A percentile compares a stretch with the other conserved stretches of the same genome.
These are phyloP conservation scores for Diploptera punctata DNA, from an alignment of 2,888 invertebrate species.

Conservation along the genomic window DNA sequence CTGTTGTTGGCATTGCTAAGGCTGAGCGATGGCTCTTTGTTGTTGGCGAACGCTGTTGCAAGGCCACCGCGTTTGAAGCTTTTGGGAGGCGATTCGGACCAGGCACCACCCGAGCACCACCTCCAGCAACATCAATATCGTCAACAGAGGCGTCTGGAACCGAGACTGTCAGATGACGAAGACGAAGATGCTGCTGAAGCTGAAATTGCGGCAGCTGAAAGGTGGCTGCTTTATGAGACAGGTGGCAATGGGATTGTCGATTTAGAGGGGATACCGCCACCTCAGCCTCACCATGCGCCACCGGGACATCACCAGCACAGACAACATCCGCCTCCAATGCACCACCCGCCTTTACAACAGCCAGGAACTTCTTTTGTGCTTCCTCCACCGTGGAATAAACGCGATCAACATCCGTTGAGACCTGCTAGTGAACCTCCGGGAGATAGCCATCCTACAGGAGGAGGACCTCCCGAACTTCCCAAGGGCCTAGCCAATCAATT, in stretches of 20 bases:
- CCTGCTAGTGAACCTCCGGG: not conserved
- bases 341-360: conserved; percentile 8
- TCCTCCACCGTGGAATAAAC: conserved; percentile 38
- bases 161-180: conserved; percentile 30
- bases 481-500: conserved; percentile 73
- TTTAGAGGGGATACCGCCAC: conserved; percentile 37
- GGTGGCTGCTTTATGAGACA: conserved; percentile 37
- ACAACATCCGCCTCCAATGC: conserved; percentile 19
- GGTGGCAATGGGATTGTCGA: conserved; percentile 35
- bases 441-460: conserved; percentile 48
- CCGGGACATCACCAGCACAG: conserved; percentile 11
- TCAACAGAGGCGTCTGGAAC: conserved; percentile 42
- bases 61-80: conserved; percentile 51
- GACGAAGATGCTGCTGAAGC: conserved; percentile 36
- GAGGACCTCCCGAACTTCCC: conserved; percentile 49
- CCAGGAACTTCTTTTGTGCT: conserved; percentile 16
- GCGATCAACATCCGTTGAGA: conserved; percentile 25
- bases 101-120: conserved; percentile 46
- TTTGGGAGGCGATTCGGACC: conserved; percentile 33
- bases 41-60: conserved; percentile 48
- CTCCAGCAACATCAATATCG: conserved; percentile 47
- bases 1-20: conserved; percentile 50
- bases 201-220: conserved; percentile 35
- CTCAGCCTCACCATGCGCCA: not conserved
- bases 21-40: conserved; percentile 50